Evolutionary conservation across 2,113 vertebrate species (phyloP).

Genomic region (Centropristis striata): DNA sequence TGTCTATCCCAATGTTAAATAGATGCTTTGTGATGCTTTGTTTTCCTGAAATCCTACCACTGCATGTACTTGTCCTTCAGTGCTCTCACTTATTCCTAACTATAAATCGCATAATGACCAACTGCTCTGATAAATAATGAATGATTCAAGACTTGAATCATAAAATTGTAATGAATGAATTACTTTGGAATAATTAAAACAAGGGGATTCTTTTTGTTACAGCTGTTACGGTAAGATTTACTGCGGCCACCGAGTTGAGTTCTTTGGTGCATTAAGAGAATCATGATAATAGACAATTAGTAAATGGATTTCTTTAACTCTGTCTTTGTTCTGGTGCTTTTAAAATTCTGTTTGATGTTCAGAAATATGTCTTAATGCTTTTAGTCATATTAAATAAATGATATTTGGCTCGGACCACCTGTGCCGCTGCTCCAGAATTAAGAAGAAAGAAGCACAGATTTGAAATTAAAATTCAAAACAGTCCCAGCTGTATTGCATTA

Average conservation of each 20-base stretch:
- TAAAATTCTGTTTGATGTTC: conserved; percentile 40
- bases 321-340: conserved; percentile 26
- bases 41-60: conserved; percentile 2
- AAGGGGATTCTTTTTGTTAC: neutral
- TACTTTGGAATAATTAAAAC: conserved; percentile 7
- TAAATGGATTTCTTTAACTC: conserved; percentile 26
- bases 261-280: conserved; percentile 1
- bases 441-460: conserved; percentile 63
- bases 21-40: conserved; percentile 18
- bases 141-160: conserved; percentile 7
- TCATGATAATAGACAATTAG: conserved; percentile 21
- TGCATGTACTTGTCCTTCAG: neutral
- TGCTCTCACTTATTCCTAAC: conserved; percentile 6
- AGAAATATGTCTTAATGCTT: conserved; percentile 40
- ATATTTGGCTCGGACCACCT: conserved; percentile 51
- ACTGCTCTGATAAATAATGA: conserved; percentile 27
- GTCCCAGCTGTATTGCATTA: conserved; percentile 59
- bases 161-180: conserved; percentile 8
- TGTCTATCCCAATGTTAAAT: conserved; percentile 8
- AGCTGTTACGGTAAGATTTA: neutral
- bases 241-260: neutral
- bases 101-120: conserved; percentile 18
- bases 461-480: conserved; percentile 53
- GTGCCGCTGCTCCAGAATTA: conserved; percentile 50
- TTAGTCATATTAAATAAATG: conserved; percentile 34